Conservation (phyloP, 2,113 vertebrate genomes). For the Scomber colias region DNA sequence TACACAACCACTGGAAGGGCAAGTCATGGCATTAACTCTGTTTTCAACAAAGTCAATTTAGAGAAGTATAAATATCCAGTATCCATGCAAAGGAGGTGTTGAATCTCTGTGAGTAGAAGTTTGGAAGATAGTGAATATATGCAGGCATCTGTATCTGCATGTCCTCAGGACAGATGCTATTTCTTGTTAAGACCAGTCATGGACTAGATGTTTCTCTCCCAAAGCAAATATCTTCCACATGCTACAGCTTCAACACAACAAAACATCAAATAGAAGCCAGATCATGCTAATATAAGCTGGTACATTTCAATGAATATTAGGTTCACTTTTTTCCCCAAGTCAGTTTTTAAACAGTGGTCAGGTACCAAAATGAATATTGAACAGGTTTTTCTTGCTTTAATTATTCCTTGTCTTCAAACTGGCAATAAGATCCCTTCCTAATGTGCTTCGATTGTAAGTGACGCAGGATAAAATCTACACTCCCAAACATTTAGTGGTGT, state of each 20-base stretch:
- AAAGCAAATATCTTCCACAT: no score
- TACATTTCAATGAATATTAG: neutral
- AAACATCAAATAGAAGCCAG: constrained; percentile 11
- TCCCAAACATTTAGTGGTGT: no score
- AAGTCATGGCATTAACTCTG: constrained; percentile 14
- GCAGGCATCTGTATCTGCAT: neutral
- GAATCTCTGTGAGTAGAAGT: neutral
- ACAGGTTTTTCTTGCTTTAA: no score
- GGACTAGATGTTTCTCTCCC: constrained; percentile 40
- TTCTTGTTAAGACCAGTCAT: constrained; percentile 26
- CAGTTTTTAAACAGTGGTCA: no score
- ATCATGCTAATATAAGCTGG: neutral
- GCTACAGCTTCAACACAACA: no score
- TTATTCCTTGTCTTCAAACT: no score
- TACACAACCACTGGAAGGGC: constrained; percentile 36
- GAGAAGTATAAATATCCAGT: neutral
- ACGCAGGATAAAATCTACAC: no score
- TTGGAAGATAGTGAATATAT: constrained; percentile 5
- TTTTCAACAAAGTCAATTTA: constrained; percentile 48
- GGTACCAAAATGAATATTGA: no score
- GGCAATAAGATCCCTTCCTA: no score
- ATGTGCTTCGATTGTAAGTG: no score
- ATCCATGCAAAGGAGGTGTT: constrained; percentile 17
- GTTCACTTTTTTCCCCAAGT: no score
- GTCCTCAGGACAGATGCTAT: neutral